These are phyloP conservation scores for Crossaster papposus DNA, from an alignment of 53 echinoderm and acorn worm genomes.

Conservation along the genomic window DNA sequence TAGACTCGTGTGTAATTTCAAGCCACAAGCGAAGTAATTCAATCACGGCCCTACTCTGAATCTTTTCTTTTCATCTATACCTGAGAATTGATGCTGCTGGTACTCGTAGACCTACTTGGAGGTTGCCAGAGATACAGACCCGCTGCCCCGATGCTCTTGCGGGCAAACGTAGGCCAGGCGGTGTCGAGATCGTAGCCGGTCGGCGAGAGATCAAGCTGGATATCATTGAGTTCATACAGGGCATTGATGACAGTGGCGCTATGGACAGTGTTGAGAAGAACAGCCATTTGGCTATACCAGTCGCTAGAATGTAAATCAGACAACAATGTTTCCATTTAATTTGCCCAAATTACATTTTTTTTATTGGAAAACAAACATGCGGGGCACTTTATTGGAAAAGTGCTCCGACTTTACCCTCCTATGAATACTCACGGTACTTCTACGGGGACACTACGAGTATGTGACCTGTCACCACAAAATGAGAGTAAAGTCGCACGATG, in stretches of 20 bases:
- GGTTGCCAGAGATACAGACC: conserved; percentile 80
- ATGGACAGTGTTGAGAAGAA: conserved; percentile 76
- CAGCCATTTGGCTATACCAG: conserved; percentile 82
- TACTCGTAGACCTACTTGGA: conserved; percentile 84
- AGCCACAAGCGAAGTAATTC: no score
- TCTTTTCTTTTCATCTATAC: conserved; percentile 49
- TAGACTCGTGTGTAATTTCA: no score
- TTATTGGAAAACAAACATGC: background rate
- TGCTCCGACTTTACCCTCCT: no score
- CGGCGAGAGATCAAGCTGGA: conserved; percentile 94
- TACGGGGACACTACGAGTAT: no score
- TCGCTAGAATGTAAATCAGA: conserved; percentile 51
- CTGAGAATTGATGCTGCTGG: conserved; percentile 93
- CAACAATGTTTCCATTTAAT: background rate
- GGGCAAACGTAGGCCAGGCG: conserved; percentile 92
- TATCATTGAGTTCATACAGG: conserved; percentile 93
- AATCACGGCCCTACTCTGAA: no score
- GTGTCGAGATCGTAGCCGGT: conserved; percentile 97
- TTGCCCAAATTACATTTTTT: background rate
- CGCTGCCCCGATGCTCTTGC: conserved; percentile 55
- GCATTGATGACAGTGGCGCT: conserved; percentile 76
- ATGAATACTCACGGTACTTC: no score
- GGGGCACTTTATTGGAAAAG: no score
- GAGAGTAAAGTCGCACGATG: no score
- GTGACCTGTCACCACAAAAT: no score